A percentile compares a stretch with the other conserved stretches of the same genome.
phyloP scores from a whole-genome alignment of 1,140 invertebrate genomes.

The Spodoptera frugiperda region DNA sequence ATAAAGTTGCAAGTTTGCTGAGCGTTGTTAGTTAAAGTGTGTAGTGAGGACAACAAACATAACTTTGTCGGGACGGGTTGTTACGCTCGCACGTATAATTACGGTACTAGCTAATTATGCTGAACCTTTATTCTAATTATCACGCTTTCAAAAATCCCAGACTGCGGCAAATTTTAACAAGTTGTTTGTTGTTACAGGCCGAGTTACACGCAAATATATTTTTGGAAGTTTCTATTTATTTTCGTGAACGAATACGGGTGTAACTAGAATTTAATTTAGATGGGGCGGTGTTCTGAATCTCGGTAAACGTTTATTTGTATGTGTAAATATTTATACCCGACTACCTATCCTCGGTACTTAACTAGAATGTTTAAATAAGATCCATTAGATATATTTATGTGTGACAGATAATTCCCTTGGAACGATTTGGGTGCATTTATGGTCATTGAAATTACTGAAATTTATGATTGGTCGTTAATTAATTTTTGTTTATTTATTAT shows the following conservation, averaged over 20 bases:
- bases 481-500: no score
- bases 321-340: no score
- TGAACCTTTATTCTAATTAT: slow-evolving; percentile 34
- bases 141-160: slow-evolving; percentile 29
- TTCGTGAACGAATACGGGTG: neutral
- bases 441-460: no score
- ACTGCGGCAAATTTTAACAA: slow-evolving; percentile 17
- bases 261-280: slow-evolving; percentile 6
- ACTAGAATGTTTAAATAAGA: no score
- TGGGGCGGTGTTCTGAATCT: neutral
- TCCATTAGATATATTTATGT: no score
- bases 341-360: no score
- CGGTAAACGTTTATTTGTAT: no score
- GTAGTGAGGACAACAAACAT: no score
- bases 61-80: slow-evolving; percentile 1
- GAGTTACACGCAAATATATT: neutral
- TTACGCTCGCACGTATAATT: neutral
- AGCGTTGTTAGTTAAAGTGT: slow-evolving; percentile 35
- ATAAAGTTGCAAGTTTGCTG: slow-evolving; percentile 9
- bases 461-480: no score
- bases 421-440: no score
- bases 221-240: slow-evolving; percentile 2
- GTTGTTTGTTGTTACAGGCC: no score
- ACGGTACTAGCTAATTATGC: slow-evolving; percentile 32
- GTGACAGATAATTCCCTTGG: no score